Base-by-base conservation (phyloP, 2,888 invertebrate genomes). In the Drosophila koepferae region DNA sequence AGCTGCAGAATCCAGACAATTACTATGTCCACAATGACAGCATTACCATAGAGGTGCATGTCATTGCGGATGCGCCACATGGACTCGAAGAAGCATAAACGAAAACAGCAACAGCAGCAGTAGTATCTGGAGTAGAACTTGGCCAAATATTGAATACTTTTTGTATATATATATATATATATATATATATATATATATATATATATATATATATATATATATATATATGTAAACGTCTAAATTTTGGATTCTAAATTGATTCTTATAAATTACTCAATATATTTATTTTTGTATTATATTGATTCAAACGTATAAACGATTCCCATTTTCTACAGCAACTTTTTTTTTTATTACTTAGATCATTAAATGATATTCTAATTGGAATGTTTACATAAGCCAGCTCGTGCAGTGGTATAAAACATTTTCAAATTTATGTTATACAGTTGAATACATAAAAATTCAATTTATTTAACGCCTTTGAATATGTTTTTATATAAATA, bases 1-100 rank as follows among this genome's bases (percentile, higher is more conserved):
- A 99, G 85, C 95, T 99, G 58, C 94, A 98, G 90, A 98, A 99
- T 92, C 95, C 96, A 0, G 97, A 98, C 56, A 98, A 97, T 92
- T 98, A 98, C 34, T 99, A 96, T 91, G 95, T 99, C 36, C 96
- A 97, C 93, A 98, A 99, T 92, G 99, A 99, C 92, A 94, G 96
- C 49, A 97, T 99, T 69, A 97, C 96, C 31, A 94, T 93, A 16
- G 93, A 93, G 76, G 97, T 97, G 16, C 96, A 97, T 90, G 97
- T 98, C 2, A 94, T 95, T 43, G 98, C 98, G 1, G 98, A 98
- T 93, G 97, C 97, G 16, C 98, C 98, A 2, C 98, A 98, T 89
- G 99, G 99, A 99, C 94, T 99, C 99, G 36, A 99, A 99, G 93
- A 99, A 99, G 8, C 87, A 89, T 66, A 85, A 80, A 61, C 91